Conservation (phyloP, 2,797 vertebrate species). For the Choloepus didactylus region DNA sequence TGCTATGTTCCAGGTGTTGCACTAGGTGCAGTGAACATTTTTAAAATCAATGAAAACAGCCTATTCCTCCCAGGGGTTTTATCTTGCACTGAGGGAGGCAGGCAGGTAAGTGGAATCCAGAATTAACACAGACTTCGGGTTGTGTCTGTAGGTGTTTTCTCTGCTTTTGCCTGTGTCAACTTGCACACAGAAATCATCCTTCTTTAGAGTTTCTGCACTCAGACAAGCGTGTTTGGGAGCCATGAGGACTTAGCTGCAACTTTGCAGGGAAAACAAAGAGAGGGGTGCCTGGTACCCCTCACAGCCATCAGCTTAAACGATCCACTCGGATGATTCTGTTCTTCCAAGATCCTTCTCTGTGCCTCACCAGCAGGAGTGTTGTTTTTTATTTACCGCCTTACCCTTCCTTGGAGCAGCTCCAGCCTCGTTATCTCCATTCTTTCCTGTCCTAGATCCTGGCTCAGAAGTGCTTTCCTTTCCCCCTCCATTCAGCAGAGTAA, state of each 20-base stretch:
- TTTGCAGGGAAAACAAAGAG: background rate
- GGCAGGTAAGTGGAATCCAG: background rate
- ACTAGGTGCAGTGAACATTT: background rate
- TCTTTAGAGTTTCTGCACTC: background rate
- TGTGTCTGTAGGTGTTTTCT: background rate
- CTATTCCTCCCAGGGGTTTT: background rate
- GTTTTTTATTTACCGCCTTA: background rate
- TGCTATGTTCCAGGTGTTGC: background rate
- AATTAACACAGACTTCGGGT: background rate
- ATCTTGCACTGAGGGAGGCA: background rate
- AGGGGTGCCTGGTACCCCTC: too few relatives aligned
- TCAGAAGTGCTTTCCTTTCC: background rate
- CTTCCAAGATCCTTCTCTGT: background rate
- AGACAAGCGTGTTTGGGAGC: background rate
- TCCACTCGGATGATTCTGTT: background rate
- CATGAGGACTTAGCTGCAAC: background rate
- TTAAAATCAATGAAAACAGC: background rate
- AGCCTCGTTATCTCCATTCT: background rate
- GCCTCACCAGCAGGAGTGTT: background rate
- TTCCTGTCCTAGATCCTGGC: background rate
- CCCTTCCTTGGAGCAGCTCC: background rate
- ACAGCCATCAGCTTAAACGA: background rate
- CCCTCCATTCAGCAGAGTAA: background rate
- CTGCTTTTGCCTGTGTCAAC: background rate
- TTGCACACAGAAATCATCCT: background rate